phyloP scores from a whole-genome alignment of 2,797 vertebrate genomes.

The Heliangelus exortis region DNA sequence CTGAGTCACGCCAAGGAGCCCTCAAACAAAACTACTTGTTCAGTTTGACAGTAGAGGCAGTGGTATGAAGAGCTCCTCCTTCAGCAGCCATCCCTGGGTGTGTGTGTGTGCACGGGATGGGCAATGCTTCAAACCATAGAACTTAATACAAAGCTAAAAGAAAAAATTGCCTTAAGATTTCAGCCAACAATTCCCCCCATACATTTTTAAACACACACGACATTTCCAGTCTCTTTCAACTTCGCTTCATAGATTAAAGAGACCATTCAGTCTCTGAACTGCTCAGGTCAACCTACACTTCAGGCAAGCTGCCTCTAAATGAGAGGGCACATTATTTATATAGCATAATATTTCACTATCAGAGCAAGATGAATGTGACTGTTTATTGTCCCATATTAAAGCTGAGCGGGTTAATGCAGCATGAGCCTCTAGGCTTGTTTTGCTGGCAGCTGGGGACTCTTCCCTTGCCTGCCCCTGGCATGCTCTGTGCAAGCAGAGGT shows the following conservation, averaged over 20 bases:
- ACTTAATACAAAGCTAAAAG: neutral
- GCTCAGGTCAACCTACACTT: neutral
- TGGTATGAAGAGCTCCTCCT: neutral
- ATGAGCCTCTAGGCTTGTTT: neutral
- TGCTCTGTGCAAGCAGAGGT: accelerated
- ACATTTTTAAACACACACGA: neutral
- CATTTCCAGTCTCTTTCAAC: slow-evolving; percentile 35
- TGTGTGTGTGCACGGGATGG: neutral
- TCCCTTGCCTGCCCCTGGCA: neutral
- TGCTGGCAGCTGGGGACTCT: neutral
- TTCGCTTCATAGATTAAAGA: slow-evolving; percentile 34
- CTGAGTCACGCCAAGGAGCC: slow-evolving; percentile 43
- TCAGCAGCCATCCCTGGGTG: neutral
- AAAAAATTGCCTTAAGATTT: neutral
- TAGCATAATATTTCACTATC: neutral
- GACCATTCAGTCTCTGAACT: neutral
- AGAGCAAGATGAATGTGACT: neutral
- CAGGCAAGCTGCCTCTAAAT: neutral
- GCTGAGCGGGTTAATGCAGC: neutral
- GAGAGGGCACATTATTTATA: neutral
- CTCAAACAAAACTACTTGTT: slow-evolving; percentile 1
- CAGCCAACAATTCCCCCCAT: neutral
- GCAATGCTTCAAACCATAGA: neutral
- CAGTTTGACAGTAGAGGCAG: neutral
- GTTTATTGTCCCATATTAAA: neutral